phyloP scores from a whole-genome alignment of 1,140 invertebrate genomes.

The Reticulitermes speratus region DNA sequence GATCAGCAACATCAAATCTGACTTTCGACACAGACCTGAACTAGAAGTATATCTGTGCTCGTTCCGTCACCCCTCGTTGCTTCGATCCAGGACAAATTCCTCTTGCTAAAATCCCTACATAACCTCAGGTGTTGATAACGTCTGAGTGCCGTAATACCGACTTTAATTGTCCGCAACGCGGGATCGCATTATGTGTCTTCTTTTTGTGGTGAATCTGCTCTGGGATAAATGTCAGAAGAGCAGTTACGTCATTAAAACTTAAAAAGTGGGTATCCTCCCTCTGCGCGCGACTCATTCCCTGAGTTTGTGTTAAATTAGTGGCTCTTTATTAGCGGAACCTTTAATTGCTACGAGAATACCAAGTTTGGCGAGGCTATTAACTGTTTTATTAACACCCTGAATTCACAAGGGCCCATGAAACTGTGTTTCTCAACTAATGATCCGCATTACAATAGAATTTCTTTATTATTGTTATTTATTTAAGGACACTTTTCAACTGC shows the following conservation, averaged over 20 bases:
- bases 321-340: neutral
- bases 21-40: too few species aligned
- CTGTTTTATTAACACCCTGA: slow-evolving; percentile 1
- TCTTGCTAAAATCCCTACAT: neutral
- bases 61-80: too few species aligned
- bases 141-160: neutral
- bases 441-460: too few species aligned
- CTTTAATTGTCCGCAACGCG: neutral
- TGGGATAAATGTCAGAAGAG: slow-evolving; percentile 15
- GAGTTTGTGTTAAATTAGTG: neutral
- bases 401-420: neutral
- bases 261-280: neutral
- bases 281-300: neutral
- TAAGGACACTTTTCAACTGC: too few species aligned
- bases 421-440: too few species aligned
- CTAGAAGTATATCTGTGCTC: too few species aligned
- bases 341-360: neutral
- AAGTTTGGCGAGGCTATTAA: neutral
- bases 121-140: neutral
- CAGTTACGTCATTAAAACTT: slow-evolving; percentile 11
- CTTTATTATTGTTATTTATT: too few species aligned
- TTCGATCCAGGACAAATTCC: neutral
- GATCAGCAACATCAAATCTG: too few species aligned
- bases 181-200: neutral
- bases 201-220: neutral